These are phyloP conservation scores for Ecdyonurus torrentis DNA, from an alignment of 2,888 invertebrate genomes.

Conservation along the genomic window DNA sequence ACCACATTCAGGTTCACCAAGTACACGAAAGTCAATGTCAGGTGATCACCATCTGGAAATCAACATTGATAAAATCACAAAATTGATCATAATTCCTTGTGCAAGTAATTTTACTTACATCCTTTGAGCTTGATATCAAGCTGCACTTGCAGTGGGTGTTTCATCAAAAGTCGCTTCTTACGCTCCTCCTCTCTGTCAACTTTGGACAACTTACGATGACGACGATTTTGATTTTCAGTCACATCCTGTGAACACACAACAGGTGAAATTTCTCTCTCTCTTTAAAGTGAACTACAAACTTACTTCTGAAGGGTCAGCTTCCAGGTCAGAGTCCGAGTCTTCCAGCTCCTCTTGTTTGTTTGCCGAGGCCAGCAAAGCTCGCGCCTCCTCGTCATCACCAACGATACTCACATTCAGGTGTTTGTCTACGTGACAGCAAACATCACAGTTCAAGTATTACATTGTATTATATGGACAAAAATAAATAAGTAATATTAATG, in stretches of 20 bases:
- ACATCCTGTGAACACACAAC: slow-evolving; percentile 1
- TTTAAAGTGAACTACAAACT: not conserved
- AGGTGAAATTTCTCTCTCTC: not conserved
- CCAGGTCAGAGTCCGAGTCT: slow-evolving; percentile 53
- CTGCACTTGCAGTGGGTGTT: slow-evolving; percentile 55
- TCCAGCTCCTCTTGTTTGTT: slow-evolving; percentile 30
- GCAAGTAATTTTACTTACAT: slow-evolving; percentile 2
- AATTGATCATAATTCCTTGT: slow-evolving; percentile 3
- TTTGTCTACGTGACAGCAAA: slow-evolving; percentile 21
- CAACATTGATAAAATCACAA: no score
- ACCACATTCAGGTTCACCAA: slow-evolving; percentile 52
- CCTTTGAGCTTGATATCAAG: slow-evolving; percentile 36
- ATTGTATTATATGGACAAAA: not conserved
- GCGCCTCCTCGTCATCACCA: slow-evolving; percentile 55
- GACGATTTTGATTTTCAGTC: slow-evolving; percentile 32
- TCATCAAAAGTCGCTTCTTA: slow-evolving; percentile 43
- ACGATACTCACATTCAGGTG: slow-evolving; percentile 34
- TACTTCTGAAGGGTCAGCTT: slow-evolving; percentile 25
- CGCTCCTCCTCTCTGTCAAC: slow-evolving; percentile 53
- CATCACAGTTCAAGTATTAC: not conserved
- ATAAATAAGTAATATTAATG: not conserved
- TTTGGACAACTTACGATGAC: slow-evolving; percentile 38
- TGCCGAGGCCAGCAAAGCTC: slow-evolving; percentile 30
- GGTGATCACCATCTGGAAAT: slow-evolving; percentile 39
- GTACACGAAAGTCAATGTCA: slow-evolving; percentile 51